Evolutionary conservation across 23 tunicate species (phyloP).

Genomic region (Diplosoma virens): DNA sequence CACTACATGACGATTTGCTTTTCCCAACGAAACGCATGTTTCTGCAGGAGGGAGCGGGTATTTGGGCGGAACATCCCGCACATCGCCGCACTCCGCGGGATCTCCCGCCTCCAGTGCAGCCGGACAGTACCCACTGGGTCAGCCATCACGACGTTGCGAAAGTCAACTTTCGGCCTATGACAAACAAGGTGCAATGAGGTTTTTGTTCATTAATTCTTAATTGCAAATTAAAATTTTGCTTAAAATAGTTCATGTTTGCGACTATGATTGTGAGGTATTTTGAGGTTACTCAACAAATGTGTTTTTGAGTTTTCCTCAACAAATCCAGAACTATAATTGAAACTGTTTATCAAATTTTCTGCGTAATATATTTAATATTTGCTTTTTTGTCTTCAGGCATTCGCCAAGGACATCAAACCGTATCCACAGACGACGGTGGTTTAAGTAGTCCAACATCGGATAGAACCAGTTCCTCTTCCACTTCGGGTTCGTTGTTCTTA

Average conservation of each 20-base stretch:
- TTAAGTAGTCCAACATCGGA: constrained; percentile 58
- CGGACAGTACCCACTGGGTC: constrained; percentile 43
- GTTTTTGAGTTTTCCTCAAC: too few species aligned
- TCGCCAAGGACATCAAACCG: constrained; percentile 5
- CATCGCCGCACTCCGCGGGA: constrained; percentile 58
- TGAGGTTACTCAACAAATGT: too few species aligned
- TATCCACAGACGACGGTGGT: constrained; percentile 58
- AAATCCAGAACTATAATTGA: too few species aligned
- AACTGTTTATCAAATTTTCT: too few species aligned
- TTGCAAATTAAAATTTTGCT: background rate
- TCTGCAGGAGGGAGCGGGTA: constrained; percentile 72
- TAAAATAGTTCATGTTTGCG: too few species aligned
- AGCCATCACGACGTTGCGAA: constrained; percentile 25
- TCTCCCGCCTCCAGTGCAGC: constrained; percentile 39
- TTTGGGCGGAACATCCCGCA: constrained; percentile 59
- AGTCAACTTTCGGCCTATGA: constrained; percentile 62
- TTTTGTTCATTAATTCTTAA: background rate
- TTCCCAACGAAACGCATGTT: too few species aligned
- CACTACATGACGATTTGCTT: too few species aligned
- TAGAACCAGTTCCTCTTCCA: constrained; percentile 78
- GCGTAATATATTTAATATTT: too few species aligned
- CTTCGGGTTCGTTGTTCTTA: constrained; percentile 41
- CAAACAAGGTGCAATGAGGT: constrained; percentile 37
- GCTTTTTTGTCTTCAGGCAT: background rate
- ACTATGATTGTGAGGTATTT: too few species aligned